Evolutionary conservation across 2,888 invertebrate genomes (phyloP), one percentile per base, ranked within the genome.

Genomic region (Ptycholaimellus sp.): DNA sequence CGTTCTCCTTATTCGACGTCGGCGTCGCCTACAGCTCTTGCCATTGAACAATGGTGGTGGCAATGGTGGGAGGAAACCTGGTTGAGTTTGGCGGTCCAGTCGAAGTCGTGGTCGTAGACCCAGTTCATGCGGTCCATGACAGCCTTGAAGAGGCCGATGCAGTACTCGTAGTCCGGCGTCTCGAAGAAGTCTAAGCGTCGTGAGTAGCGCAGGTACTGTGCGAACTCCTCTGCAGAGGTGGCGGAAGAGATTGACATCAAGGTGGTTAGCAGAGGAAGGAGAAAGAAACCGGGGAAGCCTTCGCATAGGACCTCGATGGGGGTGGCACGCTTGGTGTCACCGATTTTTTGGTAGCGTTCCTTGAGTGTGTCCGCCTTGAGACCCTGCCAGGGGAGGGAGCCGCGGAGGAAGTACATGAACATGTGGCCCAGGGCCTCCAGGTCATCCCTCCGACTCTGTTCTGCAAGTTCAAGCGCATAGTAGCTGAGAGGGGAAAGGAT

Each of bases 361-460:
- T 93, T 93, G 59, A 93, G 72, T 58, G 90, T 93, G 66, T 93
- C 93, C 54, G 93, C 93, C 71, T 96, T 96, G 59, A 99, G 72
- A 56, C 96, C 96, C 70, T 99, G 96, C 93, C 93, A 93, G 52
- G 96, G 96, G 65, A 99, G 72, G 64, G 85, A 87, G 57, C 96
- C 96, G 56, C 96, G 73, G 65, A 99, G 72, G 70, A 99, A 99
- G 71, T 99, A 99, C 93, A 99, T 93, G 70, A 99, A 96, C 96
- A 99, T 99, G 69, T 96, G 93, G 49, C 96, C 96, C 59, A 99
- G 70, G 46, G 96, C 96, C 68, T 99, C 96, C 63, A 96, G 70
- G 31, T 32, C 33, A 17, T 27, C 28, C 9, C 37, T 7, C 11
- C 35, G 17, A 17, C 18, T 18, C 23, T 35, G 35, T 23, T 35